Base-by-base conservation (phyloP, 1,140 invertebrate genomes). In the Dreissena polymorpha region DNA sequence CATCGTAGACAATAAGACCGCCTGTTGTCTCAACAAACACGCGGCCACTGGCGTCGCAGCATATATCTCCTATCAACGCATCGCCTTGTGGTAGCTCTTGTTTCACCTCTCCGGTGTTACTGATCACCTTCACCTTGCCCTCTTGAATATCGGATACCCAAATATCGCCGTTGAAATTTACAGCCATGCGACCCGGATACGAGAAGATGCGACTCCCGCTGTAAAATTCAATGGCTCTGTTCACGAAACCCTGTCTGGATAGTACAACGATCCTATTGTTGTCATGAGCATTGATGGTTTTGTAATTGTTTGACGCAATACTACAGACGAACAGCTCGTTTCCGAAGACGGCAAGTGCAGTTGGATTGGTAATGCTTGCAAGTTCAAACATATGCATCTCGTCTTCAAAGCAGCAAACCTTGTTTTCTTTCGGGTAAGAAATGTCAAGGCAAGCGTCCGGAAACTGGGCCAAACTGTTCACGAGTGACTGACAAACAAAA, bases 311-410 rank as follows among this genome's bases (percentile, higher is more conserved):
- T 10, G 72, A 74, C 39, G 57, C 72, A 18, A 60, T 21, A 49
- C 72, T 74, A 25, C 72, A 60, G 16, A 74, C 72, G 49, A 74
- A 74, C n/a, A 74, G 55, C 6, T 74, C 72, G 12, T 60, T 39
- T 27, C 18, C 27, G 21, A 29, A 60, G n/a, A 50, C 51, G 14
- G 72, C 25, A 13, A 74, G 57, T 16, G 23, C 53, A 50, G 39
- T 60, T 12, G 72, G 72, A 13, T 53, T 51, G 10, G 23, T 74
- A 1, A 74, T 25, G 39, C 72, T 60, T n/a, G 53, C 53, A 60
- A 74, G 55, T 60, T 74, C 18, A 25, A 60, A 74, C 50, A 74
- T 51, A 60, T 57, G 27, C 0, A 18, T 23, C 8, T 60, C 72
- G 16, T 29, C 8, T 63, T 74, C 72, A 8, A 74, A 29, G 53